A percentile compares a stretch with the other conserved stretches of the same genome.
Evolutionary conservation across 2,888 invertebrate species (phyloP).

Genomic region (Pristionchus maxplancki): DNA sequence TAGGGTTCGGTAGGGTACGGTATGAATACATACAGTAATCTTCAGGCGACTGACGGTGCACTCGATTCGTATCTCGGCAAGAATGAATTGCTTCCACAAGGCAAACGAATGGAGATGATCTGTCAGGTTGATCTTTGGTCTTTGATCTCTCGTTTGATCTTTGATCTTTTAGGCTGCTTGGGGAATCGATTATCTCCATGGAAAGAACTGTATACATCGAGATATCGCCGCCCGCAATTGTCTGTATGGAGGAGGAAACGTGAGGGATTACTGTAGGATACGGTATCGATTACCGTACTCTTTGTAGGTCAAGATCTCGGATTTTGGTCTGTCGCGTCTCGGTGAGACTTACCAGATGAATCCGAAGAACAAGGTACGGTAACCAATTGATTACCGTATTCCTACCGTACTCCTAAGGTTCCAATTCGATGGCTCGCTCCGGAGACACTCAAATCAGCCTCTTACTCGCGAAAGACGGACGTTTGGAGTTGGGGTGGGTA

Average conservation of each 20-base stretch:
- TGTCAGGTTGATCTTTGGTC: not conserved
- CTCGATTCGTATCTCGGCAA: constrained; percentile 49
- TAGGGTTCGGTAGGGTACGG: not conserved
- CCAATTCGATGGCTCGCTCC: constrained; percentile 57
- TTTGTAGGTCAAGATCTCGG: not conserved
- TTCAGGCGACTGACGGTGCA: constrained; percentile 45
- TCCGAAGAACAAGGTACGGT: constrained; percentile 37
- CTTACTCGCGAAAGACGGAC: constrained; percentile 53
- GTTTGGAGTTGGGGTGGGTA: constrained; percentile 48
- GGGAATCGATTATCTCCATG: constrained; percentile 65
- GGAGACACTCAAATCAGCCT: constrained; percentile 52
- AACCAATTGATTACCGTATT: not conserved
- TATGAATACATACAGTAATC: not conserved
- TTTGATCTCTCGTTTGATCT: not conserved
- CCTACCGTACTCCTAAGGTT: not conserved
- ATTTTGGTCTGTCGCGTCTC: not conserved
- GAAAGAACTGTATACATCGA: constrained; percentile 59
- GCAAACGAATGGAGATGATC: constrained; percentile 46
- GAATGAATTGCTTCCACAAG: constrained; percentile 37
- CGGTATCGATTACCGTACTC: not conserved
- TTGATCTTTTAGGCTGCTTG: constrained; percentile 57
- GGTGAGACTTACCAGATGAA: constrained; percentile 33
- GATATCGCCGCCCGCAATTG: constrained; percentile 66
- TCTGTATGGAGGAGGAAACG: constrained; percentile 56
- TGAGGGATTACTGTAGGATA: constrained; percentile 9